These are phyloP conservation scores for Odontocerum albicorne DNA, from an alignment of 2,888 invertebrate genomes.

Conservation along the genomic window DNA sequence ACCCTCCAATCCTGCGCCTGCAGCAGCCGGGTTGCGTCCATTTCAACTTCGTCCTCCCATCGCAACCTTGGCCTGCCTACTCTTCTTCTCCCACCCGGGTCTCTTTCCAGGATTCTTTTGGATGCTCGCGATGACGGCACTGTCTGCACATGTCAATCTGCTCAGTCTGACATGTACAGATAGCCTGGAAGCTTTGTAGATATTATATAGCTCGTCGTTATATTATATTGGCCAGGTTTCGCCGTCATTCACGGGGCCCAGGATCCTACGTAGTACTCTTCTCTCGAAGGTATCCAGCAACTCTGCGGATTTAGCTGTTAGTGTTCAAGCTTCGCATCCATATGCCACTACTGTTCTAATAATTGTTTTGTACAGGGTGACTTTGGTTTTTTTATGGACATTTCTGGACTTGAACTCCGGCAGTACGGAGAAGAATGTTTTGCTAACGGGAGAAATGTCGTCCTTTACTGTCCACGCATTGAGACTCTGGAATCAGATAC, in stretches of 20 bases:
- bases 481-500: too few species aligned
- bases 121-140: neutral
- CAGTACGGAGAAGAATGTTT: constrained; percentile 4
- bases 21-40: too few species aligned
- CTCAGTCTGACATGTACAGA: constrained; percentile 1
- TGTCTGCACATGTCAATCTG: neutral
- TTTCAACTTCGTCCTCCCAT: neutral
- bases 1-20: too few species aligned
- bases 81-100: neutral
- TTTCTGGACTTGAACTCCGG: constrained; percentile 3
- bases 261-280: neutral
- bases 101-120: neutral
- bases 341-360: constrained; percentile 1
- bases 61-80: neutral
- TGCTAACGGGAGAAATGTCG: neutral
- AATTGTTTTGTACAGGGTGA: neutral
- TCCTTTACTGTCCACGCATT: too few species aligned
- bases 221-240: neutral
- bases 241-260: constrained; percentile 1
- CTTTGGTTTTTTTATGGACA: constrained; percentile 1
- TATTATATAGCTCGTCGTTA: neutral
- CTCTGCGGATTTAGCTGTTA: neutral
- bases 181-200: too few species aligned
- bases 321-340: neutral
- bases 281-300: too few species aligned